Evolutionary conservation across 2,888 invertebrate genomes (phyloP), one percentile per base, ranked within the genome.

Genomic region (Belgica antarctica): DNA sequence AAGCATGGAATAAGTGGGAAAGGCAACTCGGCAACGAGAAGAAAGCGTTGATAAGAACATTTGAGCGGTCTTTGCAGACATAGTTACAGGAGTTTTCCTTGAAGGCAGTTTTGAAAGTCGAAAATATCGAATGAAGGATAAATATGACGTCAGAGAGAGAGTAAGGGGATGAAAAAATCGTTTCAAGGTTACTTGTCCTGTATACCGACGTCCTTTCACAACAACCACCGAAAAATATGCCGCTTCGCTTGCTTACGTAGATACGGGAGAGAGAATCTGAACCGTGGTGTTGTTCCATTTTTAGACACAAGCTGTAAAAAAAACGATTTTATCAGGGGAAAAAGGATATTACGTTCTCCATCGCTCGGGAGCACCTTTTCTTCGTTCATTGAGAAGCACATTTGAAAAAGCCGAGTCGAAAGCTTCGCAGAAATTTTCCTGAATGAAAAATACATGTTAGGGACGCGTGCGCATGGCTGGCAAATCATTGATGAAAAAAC

Each of bases 111-210:
- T n/a, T n/a, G n/a, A 31, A 31, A 31, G 12, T 5, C 34, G 12
- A 31, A 31, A 12, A 31, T 31, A 31, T 31, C 34, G 34, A 46
- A 15, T 46, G 66, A 68, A 68, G 28, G 68, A 27, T 25, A 66
- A 52, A 19, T 19, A 22, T 68, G 52, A 68, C 68, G 68, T 68
- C 68, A 68, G 68, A n/a, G n/a, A n/a, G n/a, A n/a, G n/a, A 24
- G 24, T 52, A 47, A 52, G 66, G 63, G 46, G 41, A 46, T 28
- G 27, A 19, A 8, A 47, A 57, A 47, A 34, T 68, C 57, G 57
- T 57, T 68, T 57, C 68, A 68, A 68, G 68, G 68, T 68, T 68
- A 57, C 34, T 19, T 59, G 19, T 59, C 59, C 59, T 46, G 34
- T 8, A 31, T 31, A 31, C 34, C 5, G 12, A 31, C 52, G 22